Conservation (phyloP, 2,888 invertebrate genomes). For the Phalera bucephala region DNA sequence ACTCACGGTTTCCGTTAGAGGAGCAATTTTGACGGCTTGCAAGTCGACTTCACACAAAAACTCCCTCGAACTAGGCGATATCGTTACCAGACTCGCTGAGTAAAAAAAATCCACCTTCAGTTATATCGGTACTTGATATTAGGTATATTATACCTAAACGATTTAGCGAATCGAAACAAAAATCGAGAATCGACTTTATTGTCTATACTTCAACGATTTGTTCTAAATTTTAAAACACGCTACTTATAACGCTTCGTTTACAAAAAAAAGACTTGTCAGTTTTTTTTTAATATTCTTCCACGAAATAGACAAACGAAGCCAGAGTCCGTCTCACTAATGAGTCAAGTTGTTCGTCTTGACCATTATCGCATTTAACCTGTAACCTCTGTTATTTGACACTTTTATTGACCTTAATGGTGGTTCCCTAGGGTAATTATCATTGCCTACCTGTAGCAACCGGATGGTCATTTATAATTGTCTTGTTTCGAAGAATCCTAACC, state of each 20-base stretch:
- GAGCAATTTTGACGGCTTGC: conserved; percentile 70
- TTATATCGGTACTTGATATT: neutral
- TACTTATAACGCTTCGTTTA: too few relatives aligned
- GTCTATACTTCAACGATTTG: too few relatives aligned
- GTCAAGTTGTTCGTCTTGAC: conserved; percentile 29
- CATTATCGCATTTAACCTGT: conserved; percentile 54
- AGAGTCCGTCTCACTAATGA: conserved; percentile 27
- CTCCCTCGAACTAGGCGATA: conserved; percentile 53
- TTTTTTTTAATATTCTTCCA: too few relatives aligned
- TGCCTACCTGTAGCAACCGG: conserved; percentile 13
- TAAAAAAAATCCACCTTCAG: conserved; percentile 61
- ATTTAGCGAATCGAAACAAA: too few relatives aligned
- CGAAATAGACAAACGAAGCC: conserved; percentile 28
- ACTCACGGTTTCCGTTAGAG: conserved; percentile 70
- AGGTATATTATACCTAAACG: too few relatives aligned
- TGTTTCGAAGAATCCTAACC: too few relatives aligned
- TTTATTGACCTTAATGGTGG: conserved; percentile 56
- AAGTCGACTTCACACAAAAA: conserved; percentile 61
- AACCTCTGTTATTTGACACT: conserved; percentile 59
- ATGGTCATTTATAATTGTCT: conserved; percentile 1
- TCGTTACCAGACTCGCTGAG: conserved; percentile 48
- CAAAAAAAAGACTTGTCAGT: too few relatives aligned
- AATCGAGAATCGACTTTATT: neutral
- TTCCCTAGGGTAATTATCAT: conserved; percentile 9
- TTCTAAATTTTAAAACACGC: too few relatives aligned